Evolutionary conservation across 2,888 invertebrate species (phyloP).

Genomic region (Dynastes grantii): DNA sequence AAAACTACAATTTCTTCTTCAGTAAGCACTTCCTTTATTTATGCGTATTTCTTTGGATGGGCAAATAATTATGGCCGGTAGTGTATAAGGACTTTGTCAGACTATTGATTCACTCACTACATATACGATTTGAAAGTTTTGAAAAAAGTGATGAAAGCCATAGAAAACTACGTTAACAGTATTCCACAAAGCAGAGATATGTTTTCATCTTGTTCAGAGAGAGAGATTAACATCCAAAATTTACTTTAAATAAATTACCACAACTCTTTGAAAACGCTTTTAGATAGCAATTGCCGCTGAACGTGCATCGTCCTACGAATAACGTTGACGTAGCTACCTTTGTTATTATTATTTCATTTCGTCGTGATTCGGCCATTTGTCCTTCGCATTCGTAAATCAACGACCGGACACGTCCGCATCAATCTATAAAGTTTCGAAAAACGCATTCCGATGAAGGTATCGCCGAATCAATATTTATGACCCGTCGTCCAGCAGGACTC

Average conservation of each 20-base stretch:
- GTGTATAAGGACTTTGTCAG: too few relatives aligned
- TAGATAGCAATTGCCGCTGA: neutral
- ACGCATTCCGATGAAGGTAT: slow-evolving; percentile 50
- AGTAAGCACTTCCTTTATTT: too few relatives aligned
- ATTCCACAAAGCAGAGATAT: too few relatives aligned
- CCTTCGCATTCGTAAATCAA: slow-evolving; percentile 44
- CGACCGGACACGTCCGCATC: slow-evolving; percentile 38
- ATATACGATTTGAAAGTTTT: too few relatives aligned
- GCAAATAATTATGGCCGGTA: too few relatives aligned
- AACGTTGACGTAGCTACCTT: neutral
- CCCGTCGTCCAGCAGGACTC: slow-evolving; percentile 51
- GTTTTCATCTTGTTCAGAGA: too few relatives aligned
- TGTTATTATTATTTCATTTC: slow-evolving; percentile 16
- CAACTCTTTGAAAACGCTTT: neutral
- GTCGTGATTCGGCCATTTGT: slow-evolving; percentile 35
- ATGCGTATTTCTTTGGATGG: too few relatives aligned
- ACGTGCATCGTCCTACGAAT: slow-evolving; percentile 1
- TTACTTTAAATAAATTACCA: slow-evolving; percentile 7
- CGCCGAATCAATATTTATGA: slow-evolving; percentile 60
- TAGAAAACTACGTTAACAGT: too few relatives aligned
- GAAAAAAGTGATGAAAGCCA: too few relatives aligned
- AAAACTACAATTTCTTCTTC: too few relatives aligned
- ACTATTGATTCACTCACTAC: too few relatives aligned
- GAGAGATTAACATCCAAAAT: too few relatives aligned
- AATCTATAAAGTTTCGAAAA: slow-evolving; percentile 47